These are phyloP conservation scores for Beroe forskalii DNA, from an alignment of 37 sponge, comb jelly and placozoan genomes.

Conservation along the genomic window DNA sequence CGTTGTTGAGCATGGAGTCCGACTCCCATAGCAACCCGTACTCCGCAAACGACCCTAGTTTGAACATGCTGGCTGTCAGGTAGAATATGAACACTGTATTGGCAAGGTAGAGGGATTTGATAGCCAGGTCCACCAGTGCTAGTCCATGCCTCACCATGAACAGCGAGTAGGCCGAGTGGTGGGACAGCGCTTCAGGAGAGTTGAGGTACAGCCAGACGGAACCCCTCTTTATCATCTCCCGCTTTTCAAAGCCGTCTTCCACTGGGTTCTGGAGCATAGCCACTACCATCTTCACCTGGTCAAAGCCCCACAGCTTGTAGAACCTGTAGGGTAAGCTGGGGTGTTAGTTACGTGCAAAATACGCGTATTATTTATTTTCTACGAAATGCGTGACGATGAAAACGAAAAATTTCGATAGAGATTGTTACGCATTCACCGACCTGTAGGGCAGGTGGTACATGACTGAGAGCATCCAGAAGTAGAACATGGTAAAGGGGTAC, in stretches of 20 bases:
- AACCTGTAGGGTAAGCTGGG: slow-evolving; percentile 17
- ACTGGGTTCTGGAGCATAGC: slow-evolving; percentile 49
- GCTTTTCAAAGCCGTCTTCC: slow-evolving; percentile 52
- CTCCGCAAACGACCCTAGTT: slow-evolving; percentile 45
- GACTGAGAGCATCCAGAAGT: slow-evolving; percentile 31
- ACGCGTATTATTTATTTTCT: no score
- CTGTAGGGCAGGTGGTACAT: background rate
- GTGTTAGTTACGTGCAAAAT: no score
- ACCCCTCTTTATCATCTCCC: slow-evolving; percentile 51
- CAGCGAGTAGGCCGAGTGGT: background rate
- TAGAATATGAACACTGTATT: background rate
- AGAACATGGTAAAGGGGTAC: slow-evolving; percentile 57
- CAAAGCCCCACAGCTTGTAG: slow-evolving; percentile 45
- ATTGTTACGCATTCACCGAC: no score
- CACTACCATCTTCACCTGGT: slow-evolving; percentile 13
- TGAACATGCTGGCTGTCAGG: slow-evolving; percentile 48
- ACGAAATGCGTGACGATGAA: no score
- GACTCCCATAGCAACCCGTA: slow-evolving; percentile 61
- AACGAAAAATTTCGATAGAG: no score
- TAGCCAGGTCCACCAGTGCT: background rate
- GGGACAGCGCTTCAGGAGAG: background rate
- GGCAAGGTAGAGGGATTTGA: background rate
- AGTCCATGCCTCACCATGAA: slow-evolving; percentile 48
- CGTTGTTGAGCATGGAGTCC: background rate
- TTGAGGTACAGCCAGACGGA: slow-evolving; percentile 56